Base-by-base conservation (phyloP, 64 coral and sea anemone species). In the Catalaphyllia jardinei region DNA sequence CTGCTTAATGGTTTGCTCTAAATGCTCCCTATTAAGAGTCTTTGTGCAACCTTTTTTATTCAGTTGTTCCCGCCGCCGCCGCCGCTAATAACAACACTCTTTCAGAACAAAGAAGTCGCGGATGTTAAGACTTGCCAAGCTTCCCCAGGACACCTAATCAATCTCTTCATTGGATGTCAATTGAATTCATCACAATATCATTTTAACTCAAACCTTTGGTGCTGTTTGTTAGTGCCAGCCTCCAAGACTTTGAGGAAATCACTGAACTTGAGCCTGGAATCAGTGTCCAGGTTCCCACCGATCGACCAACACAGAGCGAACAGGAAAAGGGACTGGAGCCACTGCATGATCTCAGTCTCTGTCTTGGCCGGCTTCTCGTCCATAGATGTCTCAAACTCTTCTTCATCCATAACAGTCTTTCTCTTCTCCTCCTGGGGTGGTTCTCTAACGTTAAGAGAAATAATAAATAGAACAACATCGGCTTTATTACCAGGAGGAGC, bases 251-350 rank as follows among this genome's bases (percentile, higher is more conserved):
- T 98, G 17, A 98, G 25, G 57, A 95, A 98, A 61, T 98, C 96
- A 76, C 96, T 98, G 82, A 98, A 98, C 77, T 95, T 98, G 16
- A 89, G 82, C 55, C 96, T 92, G 0, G 96, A 98, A 78, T 92
- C 89, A 54, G 90, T 88, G 86, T 98, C 96, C 55, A 98, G 72
- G 17, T 92, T 90, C 22, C 93, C 96, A 10, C 96, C 96, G 52
- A 98, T 72, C 2, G 93, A 92, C 96, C 96, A 98, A 60, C 93
- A 94, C 9, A 98, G 52, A 28, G 96, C 89, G 89, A 98, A 98
- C 35, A 98, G 57, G 42, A 92, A 94, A 61, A 95, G 76, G 8
- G 96, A 98, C 82, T 98, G 96, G 39, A 98, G 67, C 96, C 96
- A 98, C 65, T 98, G 96, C 52, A 98, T 78, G 52, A 78, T 79